Conservation (phyloP, 2,113 vertebrate genomes). For the Circaetus cinerascens region DNA sequence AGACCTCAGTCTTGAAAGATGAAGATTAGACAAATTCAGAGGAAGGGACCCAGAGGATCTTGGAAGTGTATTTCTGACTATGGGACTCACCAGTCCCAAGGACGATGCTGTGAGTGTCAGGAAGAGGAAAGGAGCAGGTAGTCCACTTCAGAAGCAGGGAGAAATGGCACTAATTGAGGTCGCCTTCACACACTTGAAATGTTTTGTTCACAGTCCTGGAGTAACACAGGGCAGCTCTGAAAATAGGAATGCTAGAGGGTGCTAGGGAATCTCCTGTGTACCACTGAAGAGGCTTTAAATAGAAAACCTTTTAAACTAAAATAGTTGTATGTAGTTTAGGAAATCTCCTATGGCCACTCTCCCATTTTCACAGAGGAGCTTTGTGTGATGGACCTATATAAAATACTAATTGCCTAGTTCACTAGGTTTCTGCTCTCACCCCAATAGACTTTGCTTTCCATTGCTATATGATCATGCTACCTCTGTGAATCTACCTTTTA, state of each 20-base stretch:
- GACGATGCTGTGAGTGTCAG: neutral
- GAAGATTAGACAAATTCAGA: neutral
- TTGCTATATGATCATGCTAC: neutral
- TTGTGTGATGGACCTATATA: neutral
- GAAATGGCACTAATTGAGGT: neutral
- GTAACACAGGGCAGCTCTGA: neutral
- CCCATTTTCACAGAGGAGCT: neutral
- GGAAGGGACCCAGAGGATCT: neutral
- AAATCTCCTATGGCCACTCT: neutral
- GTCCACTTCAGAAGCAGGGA: neutral
- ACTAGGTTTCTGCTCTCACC: neutral
- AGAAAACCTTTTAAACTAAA: conserved; percentile 18
- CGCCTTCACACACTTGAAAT: neutral
- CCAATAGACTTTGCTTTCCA: neutral
- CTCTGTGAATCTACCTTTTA: neutral
- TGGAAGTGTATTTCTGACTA: neutral
- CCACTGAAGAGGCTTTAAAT: neutral
- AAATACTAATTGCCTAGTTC: neutral
- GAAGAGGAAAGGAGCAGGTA: neutral
- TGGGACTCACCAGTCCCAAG: neutral
- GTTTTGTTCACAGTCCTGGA: neutral
- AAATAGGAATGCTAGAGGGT: neutral
- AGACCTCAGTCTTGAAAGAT: neutral
- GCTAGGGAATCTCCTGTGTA: neutral
- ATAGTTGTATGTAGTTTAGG: neutral